Evolutionary conservation across 1,140 invertebrate species (phyloP).

Genomic region (Zaprionus davidi): DNA sequence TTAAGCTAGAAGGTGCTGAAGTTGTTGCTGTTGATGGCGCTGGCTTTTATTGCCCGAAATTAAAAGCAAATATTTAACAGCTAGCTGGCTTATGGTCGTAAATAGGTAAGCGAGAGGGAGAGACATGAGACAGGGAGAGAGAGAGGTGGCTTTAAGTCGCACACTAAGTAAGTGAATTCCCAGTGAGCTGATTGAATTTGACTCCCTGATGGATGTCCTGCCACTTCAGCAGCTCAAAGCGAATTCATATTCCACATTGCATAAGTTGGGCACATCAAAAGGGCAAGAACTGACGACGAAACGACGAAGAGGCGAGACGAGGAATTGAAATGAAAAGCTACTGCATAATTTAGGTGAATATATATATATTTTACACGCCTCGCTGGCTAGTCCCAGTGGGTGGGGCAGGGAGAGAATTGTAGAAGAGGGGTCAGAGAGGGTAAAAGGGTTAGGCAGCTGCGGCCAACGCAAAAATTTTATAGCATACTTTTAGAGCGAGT

Average conservation of each 20-base stretch:
- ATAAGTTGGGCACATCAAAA: conserved; percentile 47
- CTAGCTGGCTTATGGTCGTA: conserved; percentile 18
- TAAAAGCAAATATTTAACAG: conserved; percentile 50
- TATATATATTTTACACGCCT: conserved; percentile 58
- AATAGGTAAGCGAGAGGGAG: not conserved
- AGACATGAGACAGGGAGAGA: not conserved
- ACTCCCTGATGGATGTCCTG: conserved; percentile 37
- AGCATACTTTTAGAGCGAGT: conserved; percentile 14
- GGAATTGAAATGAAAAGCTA: conserved; percentile 37
- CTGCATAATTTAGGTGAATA: conserved; percentile 76
- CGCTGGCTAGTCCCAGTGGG: conserved; percentile 9
- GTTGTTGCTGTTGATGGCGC: not conserved
- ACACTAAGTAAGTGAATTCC: conserved; percentile 19
- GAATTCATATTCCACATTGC: conserved; percentile 25
- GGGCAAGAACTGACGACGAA: conserved; percentile 15
- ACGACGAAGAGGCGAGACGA: conserved; percentile 20
- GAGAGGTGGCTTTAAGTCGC: conserved; percentile 5
- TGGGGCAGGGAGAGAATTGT: no score
- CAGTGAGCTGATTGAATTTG: conserved; percentile 42
- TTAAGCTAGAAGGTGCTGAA: conserved; percentile 36
- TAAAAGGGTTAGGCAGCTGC: conserved; percentile 8
- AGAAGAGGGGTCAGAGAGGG: no score
- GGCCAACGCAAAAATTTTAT: not conserved
- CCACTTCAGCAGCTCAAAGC: conserved; percentile 25
- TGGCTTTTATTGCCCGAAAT: conserved; percentile 30